Percentiles rank a stretch among this genome's conserved stretches.
Conservation (phyloP, 2,797 vertebrate genomes). For the Falco naumanni region DNA sequence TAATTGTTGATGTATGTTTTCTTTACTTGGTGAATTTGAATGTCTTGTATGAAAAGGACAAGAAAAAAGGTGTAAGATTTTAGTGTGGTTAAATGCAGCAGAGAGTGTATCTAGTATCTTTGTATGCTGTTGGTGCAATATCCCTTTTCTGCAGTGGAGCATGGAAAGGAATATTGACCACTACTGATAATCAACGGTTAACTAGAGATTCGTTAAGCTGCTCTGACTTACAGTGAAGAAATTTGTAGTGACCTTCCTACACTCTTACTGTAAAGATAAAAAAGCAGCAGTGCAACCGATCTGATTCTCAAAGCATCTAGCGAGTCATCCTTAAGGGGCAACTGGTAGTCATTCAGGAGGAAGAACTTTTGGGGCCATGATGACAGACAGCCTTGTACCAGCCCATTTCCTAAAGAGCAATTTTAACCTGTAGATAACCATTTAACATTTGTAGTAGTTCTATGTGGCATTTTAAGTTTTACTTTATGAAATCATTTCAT, state of each 20-base stretch:
- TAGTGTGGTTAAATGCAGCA: background rate
- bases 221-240: background rate
- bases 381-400: background rate
- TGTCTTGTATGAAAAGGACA: background rate
- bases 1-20: background rate
- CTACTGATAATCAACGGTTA: background rate
- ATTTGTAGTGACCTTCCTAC: background rate
- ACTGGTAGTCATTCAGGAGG: background rate
- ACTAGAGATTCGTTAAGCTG: background rate
- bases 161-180: background rate
- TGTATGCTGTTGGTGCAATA: background rate
- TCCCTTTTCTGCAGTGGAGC: background rate
- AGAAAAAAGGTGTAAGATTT: background rate
- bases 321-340: background rate
- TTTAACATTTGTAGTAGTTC: background rate
- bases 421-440: background rate
- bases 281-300: background rate
- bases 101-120: background rate
- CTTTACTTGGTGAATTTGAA: background rate
- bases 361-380: background rate
- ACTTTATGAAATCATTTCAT: background rate
- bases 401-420: background rate
- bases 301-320: background rate
- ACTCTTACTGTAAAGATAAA: background rate
- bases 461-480: background rate